A percentile compares a stretch with the other conserved stretches of the same genome.
Conservation (phyloP, 2,888 invertebrate genomes). For the Timema podura region DNA sequence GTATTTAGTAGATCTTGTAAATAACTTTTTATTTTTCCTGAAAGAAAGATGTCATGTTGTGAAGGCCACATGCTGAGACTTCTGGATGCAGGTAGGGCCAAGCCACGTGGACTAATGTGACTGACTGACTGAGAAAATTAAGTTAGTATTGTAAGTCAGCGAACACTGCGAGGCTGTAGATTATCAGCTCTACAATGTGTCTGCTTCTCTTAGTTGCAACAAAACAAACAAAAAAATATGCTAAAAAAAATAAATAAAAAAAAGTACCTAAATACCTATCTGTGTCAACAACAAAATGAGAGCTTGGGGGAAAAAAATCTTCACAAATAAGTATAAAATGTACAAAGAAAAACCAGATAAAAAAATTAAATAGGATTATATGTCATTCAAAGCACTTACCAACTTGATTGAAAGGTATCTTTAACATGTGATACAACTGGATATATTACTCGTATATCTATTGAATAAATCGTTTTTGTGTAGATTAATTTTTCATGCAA, state of each 20-base stretch:
- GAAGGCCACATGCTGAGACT: too few species aligned
- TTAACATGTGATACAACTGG: slow-evolving; percentile 31
- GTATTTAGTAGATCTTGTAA: too few species aligned
- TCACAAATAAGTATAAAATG: slow-evolving; percentile 24
- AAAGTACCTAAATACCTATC: slow-evolving; percentile 31
- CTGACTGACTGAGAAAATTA: background rate
- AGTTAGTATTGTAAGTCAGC: slow-evolving; percentile 21
- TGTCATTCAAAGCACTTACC: slow-evolving; percentile 30
- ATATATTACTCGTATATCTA: slow-evolving; percentile 16
- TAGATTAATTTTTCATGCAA: slow-evolving; percentile 31
- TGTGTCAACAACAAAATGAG: slow-evolving; percentile 29
- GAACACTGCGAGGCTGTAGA: slow-evolving; percentile 28
- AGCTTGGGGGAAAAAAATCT: slow-evolving; percentile 28
- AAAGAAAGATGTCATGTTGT: too few species aligned
- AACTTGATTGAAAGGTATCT: slow-evolving; percentile 30
- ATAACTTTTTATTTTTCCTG: too few species aligned
- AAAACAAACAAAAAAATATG: slow-evolving; percentile 26
- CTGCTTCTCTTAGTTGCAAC: slow-evolving; percentile 31
- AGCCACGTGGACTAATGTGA: background rate
- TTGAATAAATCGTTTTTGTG: slow-evolving; percentile 22
- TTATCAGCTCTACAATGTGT: slow-evolving; percentile 31
- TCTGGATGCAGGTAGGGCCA: too few species aligned
- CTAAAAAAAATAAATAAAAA: slow-evolving; percentile 22
- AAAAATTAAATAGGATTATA: slow-evolving; percentile 28
- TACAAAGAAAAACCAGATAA: slow-evolving; percentile 24